phyloP scores from a whole-genome alignment of 2,797 vertebrate genomes.

The Sorex maritimensis region DNA sequence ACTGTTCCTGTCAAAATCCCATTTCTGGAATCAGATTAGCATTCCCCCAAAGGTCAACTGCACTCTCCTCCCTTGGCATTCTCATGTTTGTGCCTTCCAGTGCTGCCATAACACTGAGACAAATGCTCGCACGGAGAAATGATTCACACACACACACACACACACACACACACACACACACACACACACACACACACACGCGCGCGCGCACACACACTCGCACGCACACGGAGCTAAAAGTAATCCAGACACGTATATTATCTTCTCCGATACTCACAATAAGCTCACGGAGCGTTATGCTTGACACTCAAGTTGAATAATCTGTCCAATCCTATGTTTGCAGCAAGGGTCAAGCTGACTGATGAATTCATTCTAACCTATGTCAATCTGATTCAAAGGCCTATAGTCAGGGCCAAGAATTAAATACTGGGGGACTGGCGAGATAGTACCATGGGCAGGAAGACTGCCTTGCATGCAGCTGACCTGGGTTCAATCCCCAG shows the following conservation, averaged over 20 bases:
- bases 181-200: too few species aligned
- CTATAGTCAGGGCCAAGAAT: background rate
- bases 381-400: background rate
- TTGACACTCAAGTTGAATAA: background rate
- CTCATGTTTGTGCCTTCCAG: background rate
- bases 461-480: too few species aligned
- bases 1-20: constrained; percentile 1
- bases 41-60: background rate
- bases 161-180: too few species aligned
- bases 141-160: too few species aligned
- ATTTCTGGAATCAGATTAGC: constrained; percentile 30
- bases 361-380: constrained; percentile 8
- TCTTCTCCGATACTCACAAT: constrained; percentile 28
- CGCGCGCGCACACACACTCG: too few species aligned
- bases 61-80: background rate
- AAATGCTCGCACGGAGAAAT: too few species aligned
- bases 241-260: background rate
- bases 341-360: background rate
- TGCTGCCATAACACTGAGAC: too few species aligned
- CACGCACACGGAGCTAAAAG: too few species aligned
- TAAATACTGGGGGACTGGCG: background rate
- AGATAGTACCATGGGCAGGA: too few species aligned
- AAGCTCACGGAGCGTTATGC: background rate
- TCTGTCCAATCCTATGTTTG: background rate
- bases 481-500: too few species aligned